A percentile compares a stretch with the other conserved stretches of the same genome.
Evolutionary conservation across 1,140 invertebrate species (phyloP).

Genomic region (Conus ventricosus): DNA sequence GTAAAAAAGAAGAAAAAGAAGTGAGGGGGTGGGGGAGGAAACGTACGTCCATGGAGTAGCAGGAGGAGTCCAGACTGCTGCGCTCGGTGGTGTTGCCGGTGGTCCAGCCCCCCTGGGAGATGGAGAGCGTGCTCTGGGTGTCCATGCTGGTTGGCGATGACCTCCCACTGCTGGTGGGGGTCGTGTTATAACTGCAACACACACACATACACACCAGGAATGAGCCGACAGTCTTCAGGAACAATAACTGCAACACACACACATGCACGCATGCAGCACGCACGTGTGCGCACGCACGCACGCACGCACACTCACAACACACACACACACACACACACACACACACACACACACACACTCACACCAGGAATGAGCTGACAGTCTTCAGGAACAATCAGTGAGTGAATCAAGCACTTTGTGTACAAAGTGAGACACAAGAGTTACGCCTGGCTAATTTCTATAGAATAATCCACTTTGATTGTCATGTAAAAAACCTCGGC

Average conservation of each 20-base stretch:
- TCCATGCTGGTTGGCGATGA: slow-evolving; percentile 57
- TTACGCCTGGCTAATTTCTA: too few species aligned
- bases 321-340: background rate
- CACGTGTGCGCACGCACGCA: too few species aligned
- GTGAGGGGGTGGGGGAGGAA: background rate
- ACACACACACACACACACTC: background rate
- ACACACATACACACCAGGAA: background rate
- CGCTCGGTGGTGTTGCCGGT: slow-evolving; percentile 61
- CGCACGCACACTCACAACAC: background rate
- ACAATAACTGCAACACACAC: too few species aligned
- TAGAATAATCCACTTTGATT: too few species aligned
- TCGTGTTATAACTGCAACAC: slow-evolving; percentile 47
- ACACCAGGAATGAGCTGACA: too few species aligned
- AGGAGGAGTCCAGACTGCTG: slow-evolving; percentile 58
- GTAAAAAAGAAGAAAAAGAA: background rate
- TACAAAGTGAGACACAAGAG: too few species aligned
- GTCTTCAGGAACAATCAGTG: too few species aligned
- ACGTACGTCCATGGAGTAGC: slow-evolving; percentile 60
- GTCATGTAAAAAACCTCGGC: too few species aligned
- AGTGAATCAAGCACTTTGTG: too few species aligned
- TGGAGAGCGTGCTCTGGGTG: slow-evolving; percentile 49
- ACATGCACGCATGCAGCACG: background rate
- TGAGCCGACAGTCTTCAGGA: too few species aligned
- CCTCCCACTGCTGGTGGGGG: slow-evolving; percentile 54
- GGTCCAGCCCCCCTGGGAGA: slow-evolving; percentile 51